Percentiles rank a stretch among this genome's conserved stretches.
phyloP scores from a whole-genome alignment of 2,888 invertebrate species.

The Hirtodrosophila histrioides region DNA sequence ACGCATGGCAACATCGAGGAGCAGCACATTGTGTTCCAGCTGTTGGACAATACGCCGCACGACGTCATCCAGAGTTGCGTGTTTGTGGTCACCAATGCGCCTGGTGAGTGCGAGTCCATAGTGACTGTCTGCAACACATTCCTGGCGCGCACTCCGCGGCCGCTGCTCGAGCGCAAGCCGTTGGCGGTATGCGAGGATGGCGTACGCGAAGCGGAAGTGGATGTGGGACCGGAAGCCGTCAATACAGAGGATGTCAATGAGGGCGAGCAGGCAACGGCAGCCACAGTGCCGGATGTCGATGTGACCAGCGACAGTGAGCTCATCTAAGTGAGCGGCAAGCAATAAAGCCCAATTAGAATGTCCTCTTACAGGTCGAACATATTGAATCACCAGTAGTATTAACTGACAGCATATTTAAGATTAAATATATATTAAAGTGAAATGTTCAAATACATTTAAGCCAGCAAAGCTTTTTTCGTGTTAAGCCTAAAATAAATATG shows the following conservation, averaged over 20 bases:
- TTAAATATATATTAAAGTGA: no score
- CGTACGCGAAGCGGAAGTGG: slow-evolving; percentile 52
- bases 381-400: neutral
- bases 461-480: no score
- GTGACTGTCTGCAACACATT: slow-evolving; percentile 76
- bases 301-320: slow-evolving; percentile 34
- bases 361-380: neutral
- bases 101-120: slow-evolving; percentile 76
- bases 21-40: slow-evolving; percentile 77
- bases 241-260: slow-evolving; percentile 38
- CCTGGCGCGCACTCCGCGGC: slow-evolving; percentile 76
- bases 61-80: slow-evolving; percentile 81
- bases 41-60: slow-evolving; percentile 77
- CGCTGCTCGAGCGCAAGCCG: slow-evolving; percentile 70
- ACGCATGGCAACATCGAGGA: slow-evolving; percentile 69
- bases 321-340: slow-evolving; percentile 36
- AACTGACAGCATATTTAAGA: no score
- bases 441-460: no score
- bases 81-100: slow-evolving; percentile 66
- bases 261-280: slow-evolving; percentile 25
- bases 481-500: no score
- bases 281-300: slow-evolving; percentile 42
- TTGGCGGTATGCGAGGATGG: slow-evolving; percentile 72
- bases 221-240: slow-evolving; percentile 43
- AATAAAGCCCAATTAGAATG: slow-evolving; percentile 9